Evolutionary conservation across 2,888 invertebrate species (phyloP).

Genomic region (Diarsia dahlii): DNA sequence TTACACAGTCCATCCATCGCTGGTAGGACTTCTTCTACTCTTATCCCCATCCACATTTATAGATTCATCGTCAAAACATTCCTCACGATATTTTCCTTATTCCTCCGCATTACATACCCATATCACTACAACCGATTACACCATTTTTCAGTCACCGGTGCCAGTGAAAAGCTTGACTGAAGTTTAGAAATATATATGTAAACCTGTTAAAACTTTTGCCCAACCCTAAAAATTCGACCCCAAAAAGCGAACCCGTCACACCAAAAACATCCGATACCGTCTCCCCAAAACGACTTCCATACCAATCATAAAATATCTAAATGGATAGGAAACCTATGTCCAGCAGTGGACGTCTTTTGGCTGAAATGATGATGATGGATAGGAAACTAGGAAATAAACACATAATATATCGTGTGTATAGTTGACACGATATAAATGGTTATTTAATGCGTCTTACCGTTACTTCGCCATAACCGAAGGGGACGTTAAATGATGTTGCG

Average conservation of each 20-base stretch:
- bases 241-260: neutral
- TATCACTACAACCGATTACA: too few relatives aligned
- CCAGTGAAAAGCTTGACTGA: too few relatives aligned
- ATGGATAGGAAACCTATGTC: conserved; percentile 54
- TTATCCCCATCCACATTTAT: too few relatives aligned
- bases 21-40: too few relatives aligned
- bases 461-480: conserved; percentile 54
- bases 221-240: neutral
- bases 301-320: conserved; percentile 56
- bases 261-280: conserved; percentile 17
- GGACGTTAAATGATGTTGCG: conserved; percentile 56
- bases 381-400: conserved; percentile 50
- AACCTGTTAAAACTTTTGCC: neutral
- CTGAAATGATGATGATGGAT: too few relatives aligned
- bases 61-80: too few relatives aligned
- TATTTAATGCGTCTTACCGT: conserved; percentile 72
- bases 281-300: conserved; percentile 35
- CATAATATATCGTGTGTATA: conserved; percentile 56
- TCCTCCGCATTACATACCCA: too few relatives aligned
- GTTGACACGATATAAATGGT: conserved; percentile 76
- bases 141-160: neutral
- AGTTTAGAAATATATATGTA: neutral
- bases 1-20: too few relatives aligned
- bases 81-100: too few relatives aligned
- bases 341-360: too few relatives aligned